A percentile compares a stretch with the other conserved stretches of the same genome.
phyloP scores from a whole-genome alignment of 2,113 vertebrate species.

The Lampris incognitus region DNA sequence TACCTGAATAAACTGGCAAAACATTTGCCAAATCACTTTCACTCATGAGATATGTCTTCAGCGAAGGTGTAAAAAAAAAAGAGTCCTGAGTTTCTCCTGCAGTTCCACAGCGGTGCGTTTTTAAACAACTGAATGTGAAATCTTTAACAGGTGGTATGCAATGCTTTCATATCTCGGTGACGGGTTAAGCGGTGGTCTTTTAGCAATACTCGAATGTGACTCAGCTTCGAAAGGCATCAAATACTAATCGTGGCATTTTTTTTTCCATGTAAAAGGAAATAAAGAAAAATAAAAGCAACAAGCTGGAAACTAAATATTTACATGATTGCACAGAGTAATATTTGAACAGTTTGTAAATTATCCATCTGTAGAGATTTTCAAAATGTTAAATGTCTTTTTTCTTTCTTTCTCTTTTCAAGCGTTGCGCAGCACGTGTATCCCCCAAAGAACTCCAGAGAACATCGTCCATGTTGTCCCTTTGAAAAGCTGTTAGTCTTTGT shows the following conservation, averaged over 20 bases:
- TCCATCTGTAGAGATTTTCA: constrained; percentile 89
- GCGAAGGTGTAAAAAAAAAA: constrained; percentile 83
- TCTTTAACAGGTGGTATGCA: constrained; percentile 59
- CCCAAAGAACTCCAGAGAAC: not conserved
- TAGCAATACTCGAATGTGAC: constrained; percentile 73
- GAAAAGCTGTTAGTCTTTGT: not conserved
- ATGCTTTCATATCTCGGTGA: constrained; percentile 69
- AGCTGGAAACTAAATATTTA: constrained; percentile 91
- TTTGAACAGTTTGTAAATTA: constrained; percentile 25
- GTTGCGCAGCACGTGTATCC: not conserved
- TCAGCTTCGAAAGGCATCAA: constrained; percentile 82
- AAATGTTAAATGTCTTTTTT: constrained; percentile 68
- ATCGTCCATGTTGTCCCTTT: not conserved
- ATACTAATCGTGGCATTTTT: constrained; percentile 80
- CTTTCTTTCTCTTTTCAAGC: constrained; percentile 76
- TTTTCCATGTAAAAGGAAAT: constrained; percentile 85
- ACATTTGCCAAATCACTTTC: constrained; percentile 65
- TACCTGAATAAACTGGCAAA: constrained; percentile 81
- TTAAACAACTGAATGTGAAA: constrained; percentile 53
- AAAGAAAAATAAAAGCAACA: constrained; percentile 83
- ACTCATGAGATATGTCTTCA: constrained; percentile 33
- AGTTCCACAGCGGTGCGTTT: constrained; percentile 51
- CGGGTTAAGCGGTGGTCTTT: constrained; percentile 76
- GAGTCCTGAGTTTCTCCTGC: constrained; percentile 90
- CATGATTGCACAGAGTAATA: constrained; percentile 92